Conservation (phyloP, 2,113 vertebrate genomes). For the Murina feae region DNA sequence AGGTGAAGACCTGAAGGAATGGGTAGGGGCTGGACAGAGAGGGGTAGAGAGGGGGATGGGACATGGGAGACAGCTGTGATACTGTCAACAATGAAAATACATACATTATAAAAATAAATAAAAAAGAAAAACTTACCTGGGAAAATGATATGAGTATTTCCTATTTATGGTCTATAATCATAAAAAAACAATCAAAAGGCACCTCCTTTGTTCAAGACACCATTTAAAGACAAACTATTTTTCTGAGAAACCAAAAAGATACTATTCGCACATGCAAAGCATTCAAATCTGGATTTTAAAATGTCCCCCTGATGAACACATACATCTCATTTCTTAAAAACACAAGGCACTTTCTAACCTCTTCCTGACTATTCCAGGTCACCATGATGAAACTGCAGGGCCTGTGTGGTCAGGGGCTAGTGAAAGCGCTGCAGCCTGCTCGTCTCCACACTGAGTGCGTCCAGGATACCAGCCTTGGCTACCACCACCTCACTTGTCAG, state of each 20-base stretch:
- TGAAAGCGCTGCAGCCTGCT: accelerated
- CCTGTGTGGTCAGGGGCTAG: neutral
- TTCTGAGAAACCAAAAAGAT: neutral
- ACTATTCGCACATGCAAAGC: neutral
- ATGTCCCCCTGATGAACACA: neutral
- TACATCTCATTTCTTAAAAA: neutral
- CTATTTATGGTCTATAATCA: neutral
- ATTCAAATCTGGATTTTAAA: neutral
- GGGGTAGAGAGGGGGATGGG: no score
- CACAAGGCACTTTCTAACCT: neutral
- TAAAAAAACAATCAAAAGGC: neutral
- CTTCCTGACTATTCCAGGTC: neutral
- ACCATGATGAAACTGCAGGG: neutral
- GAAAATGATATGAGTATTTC: neutral
- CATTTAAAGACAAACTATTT: neutral
- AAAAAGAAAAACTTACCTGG: neutral
- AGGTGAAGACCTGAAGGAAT: no score
- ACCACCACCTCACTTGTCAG: neutral
- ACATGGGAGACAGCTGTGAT: no score
- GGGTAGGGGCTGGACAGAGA: no score
- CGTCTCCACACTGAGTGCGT: neutral
- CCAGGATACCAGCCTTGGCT: neutral
- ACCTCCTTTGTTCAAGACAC: neutral
- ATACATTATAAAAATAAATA: no score
- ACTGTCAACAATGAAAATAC: no score